Base-by-base conservation (phyloP, 2,797 vertebrate genomes). In the Centroberyx gerrardi region DNA sequence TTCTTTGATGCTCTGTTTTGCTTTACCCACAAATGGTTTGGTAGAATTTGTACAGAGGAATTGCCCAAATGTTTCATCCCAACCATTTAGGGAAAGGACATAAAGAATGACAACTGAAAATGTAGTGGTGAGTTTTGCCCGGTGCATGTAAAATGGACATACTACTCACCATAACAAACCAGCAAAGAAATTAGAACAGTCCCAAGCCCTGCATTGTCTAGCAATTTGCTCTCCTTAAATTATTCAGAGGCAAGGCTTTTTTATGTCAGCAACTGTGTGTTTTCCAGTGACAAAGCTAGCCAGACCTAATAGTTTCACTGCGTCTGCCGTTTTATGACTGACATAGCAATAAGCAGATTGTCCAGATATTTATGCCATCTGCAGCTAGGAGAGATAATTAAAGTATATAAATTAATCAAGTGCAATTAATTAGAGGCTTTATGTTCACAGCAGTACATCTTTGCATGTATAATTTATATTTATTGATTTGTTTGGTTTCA, bases 391-490 rank as follows among this genome's bases (percentile, higher is more conserved):
- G 96, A 97, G 98, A 99, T 99, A 99, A 99, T 99, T 99, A 99
- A 99, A 99, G 97, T 97, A 98, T 98, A 99, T 99, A 99, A 99
- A 99, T 99, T 98, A 99, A 99, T 99, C 98, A 99, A 98, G 96
- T 96, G 95, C 98, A 99, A 99, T 99, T 99, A 99, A 99, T 99
- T 99, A 99, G 97, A 97, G 96, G 95, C 96, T 99, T 99, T 99
- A 99, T 98, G 98, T 98, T 97, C 95, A 85, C 96, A 96, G 97
- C 96, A 97, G 97, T 98, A 97, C 97, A 97, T 97, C 97, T 97
- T 98, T 97, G 97, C 97, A 99, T 99, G 97, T 99, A 99, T 99
- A 99, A 99, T 99, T 99, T 99, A 99, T 99, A 99, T 97, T 98
- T 99, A 99, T 99, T 97, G 98, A 99, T 99, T 99, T 97, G 96